Percentiles rank a stretch among this genome's conserved stretches.
Evolutionary conservation across 53 echinoderm and acorn worm species (phyloP).

Genomic region (Crossaster papposus): DNA sequence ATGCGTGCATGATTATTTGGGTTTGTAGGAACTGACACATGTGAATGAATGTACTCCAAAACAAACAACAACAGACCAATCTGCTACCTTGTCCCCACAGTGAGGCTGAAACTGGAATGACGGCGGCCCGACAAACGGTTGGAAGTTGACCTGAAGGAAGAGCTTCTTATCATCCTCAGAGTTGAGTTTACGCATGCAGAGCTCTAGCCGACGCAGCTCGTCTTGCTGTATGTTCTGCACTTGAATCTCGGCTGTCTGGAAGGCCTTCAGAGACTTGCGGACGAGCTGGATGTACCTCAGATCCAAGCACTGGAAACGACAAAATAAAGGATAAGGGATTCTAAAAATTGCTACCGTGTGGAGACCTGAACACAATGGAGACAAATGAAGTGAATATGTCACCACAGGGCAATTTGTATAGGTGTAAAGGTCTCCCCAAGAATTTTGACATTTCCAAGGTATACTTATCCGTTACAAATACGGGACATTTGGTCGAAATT

Average conservation of each 20-base stretch:
- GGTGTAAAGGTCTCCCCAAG: too few species aligned
- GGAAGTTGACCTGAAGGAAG: slow-evolving; percentile 69
- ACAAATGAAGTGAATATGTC: too few species aligned
- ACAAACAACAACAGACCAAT: neutral
- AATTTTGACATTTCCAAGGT: too few species aligned
- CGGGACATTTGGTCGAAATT: too few species aligned
- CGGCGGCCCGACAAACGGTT: slow-evolving; percentile 72
- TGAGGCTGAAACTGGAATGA: slow-evolving; percentile 88
- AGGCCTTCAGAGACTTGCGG: slow-evolving; percentile 71
- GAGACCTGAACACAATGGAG: too few species aligned
- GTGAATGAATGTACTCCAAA: too few species aligned
- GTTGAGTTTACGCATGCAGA: slow-evolving; percentile 63
- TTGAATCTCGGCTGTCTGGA: slow-evolving; percentile 75
- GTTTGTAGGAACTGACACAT: too few species aligned
- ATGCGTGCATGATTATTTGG: too few species aligned
- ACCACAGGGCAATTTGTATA: too few species aligned
- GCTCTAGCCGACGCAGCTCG: slow-evolving; percentile 72
- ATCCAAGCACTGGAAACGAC: slow-evolving; percentile 90
- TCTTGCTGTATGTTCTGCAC: slow-evolving; percentile 78
- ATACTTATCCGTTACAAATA: too few species aligned
- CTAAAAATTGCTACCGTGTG: too few species aligned
- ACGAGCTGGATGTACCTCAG: slow-evolving; percentile 81
- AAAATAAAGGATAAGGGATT: too few species aligned
- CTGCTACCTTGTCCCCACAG: slow-evolving; percentile 76
- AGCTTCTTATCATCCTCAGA: slow-evolving; percentile 77